Base-by-base conservation (phyloP, 2,888 invertebrate genomes). In the Ophioninae sp. region DNA sequence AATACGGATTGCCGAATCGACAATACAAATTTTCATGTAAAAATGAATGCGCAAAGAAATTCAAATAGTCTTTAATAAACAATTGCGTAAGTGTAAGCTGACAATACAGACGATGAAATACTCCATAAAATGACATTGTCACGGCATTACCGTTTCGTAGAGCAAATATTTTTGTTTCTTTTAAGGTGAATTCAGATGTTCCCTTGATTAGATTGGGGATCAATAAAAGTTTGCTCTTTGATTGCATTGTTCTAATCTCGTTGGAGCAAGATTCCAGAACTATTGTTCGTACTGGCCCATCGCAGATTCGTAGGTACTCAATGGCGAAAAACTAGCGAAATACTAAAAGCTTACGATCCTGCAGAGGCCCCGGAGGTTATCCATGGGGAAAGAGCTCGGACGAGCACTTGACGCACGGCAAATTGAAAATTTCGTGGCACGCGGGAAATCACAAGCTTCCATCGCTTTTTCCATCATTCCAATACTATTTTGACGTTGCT, bases 391-490 rank as follows among this genome's bases (percentile, higher is more conserved):
- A n/a, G 37, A 39, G 2, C 7, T 61, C 50, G 44, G 41, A 23
- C 62, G 74, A 30, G n/a, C 30, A 56, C 69, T 76, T 76, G 81
- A 81, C 81, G 81, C 70, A 70, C 73, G 13, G 70, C 20, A 81
- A 75, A 81, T 81, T 81, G 81, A 65, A 81, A 81, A 70, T 81
- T 81, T 70, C 65, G 57, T 65, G 69, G 59, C 75, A 56, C 44
- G 61, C 65, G 41, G 23, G 64, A 81, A 70, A 62, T 64, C 65
- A 70, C 75, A 57, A 50, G 44, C 5, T 70, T 65, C 30, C 20
- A n/a, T 13, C 13, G 61, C 64, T 67, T 59, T 68, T 59, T 64
- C 61, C 20, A 44, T 57, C 57, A 17, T 61, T 44, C 30, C 23
- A 7, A 30, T 37, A 30, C 30, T 30, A 57, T 57, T 17, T 57